Base-by-base conservation (phyloP, 2,888 invertebrate genomes). In the Meloe dianella region DNA sequence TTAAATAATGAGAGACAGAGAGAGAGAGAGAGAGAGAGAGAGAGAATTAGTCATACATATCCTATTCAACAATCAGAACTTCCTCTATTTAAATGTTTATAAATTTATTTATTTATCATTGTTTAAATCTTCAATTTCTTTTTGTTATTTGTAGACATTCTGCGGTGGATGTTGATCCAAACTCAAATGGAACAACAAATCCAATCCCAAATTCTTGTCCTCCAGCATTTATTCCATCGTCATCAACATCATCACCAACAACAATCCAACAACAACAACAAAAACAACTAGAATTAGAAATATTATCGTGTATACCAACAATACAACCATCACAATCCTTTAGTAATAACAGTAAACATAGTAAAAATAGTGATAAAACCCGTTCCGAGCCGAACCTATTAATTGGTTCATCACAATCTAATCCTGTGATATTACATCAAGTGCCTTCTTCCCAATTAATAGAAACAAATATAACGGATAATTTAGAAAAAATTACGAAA, bases 81-180 rank as follows among this genome's bases (percentile, higher is more conserved):
- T n/a, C n/a, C n/a, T n/a, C n/a, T n/a, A n/a, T n/a, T n/a, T n/a
- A n/a, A n/a, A n/a, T n/a, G n/a, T n/a, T n/a, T n/a, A n/a, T n/a
- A n/a, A n/a, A n/a, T n/a, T n/a, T n/a, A n/a, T n/a, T n/a, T n/a
- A n/a, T n/a, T n/a, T n/a, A n/a, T n/a, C n/a, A n/a, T n/a, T n/a
- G n/a, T n/a, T n/a, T n/a, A n/a, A n/a, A n/a, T n/a, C n/a, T n/a
- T n/a, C n/a, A n/a, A n/a, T n/a, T n/a, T n/a, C n/a, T n/a, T 4
- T n/a, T 38, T 38, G 32, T 32, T 29, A 6, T 9, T 82, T 81
- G 1, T 80, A 86, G 86, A 74, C 84, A 84, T 78, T 77, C 81
- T 54, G 86, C 86, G 24, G 81, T 86, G 65, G 86, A 86, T 74
- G 84, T 85, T 71, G 85, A 85, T 60, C 73, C 84, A 57, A 85